Base-by-base conservation (phyloP, 2,797 vertebrate species). In the Cheirogaleus major region DNA sequence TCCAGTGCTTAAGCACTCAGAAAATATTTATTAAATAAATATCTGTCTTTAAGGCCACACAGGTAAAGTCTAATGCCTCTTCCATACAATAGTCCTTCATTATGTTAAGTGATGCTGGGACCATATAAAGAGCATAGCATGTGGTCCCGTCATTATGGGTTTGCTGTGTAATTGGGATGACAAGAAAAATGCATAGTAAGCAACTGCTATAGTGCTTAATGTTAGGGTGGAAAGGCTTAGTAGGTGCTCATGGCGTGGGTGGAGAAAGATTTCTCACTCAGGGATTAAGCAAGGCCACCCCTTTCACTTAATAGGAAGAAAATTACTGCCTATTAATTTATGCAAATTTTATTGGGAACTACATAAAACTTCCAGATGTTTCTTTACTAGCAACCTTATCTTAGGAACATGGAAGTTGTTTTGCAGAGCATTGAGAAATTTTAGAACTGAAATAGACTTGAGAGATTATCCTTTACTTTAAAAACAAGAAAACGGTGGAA, bases 1-100 rank as follows among this genome's bases (percentile, higher is more conserved):
- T 38, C 38, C 41, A 45, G 57, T 93, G 41, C 23, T 38, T 83
- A 87, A 89, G 22, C 59, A 87, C 23, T 75, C n/a, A 82, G 81
- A 83, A 95, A 88, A 69, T 92, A 78, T 35, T 82, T 92, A 52
- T 86, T 52, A 61, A 61, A 7, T 93, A 91, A 78, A 59, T 90
- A 15, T 76, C 23, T 89, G 27, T 73, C 50, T 94, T 41, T 75
- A 81, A 87, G 61, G 41, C n/a, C 6, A 88, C 15, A 57, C 30
- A 92, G 41, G 61, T 85, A 65, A 78, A 89, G 65, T 55, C 59
- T 52, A 76, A 75, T 72, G n/a, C 35, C 75, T 83, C 79, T 89
- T 89, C 25, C 14, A 70, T 14, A 57, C 25, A 72, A 12, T 25
- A 83, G 15, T 27, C 17, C 50, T 92, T 90, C 30, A 20, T 73